phyloP scores from a whole-genome alignment of 37 sponge, comb jelly and placozoan genomes.

The Ianthella basta region DNA sequence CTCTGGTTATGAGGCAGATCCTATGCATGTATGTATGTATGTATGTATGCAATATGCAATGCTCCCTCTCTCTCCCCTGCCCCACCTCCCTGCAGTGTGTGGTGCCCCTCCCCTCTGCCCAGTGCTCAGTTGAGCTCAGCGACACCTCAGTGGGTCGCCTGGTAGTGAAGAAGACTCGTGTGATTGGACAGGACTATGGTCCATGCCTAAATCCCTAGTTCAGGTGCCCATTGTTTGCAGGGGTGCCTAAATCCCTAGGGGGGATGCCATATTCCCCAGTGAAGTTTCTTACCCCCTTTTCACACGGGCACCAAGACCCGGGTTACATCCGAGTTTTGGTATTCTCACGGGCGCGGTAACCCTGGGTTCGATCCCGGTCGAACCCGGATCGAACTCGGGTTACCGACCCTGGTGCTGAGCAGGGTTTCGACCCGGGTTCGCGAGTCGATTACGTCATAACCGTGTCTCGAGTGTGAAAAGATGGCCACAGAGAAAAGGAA shows the following conservation, averaged over 20 bases:
- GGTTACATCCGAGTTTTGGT: neutral
- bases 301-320: conserved; percentile 3
- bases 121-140: too few relatives aligned
- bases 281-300: neutral
- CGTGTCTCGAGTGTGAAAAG: neutral
- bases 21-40: neutral
- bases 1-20: conserved; percentile 24
- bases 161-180: too few relatives aligned
- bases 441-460: neutral
- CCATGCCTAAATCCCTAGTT: too few relatives aligned
- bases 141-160: too few relatives aligned
- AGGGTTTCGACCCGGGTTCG: neutral
- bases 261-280: too few relatives aligned
- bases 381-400: neutral
- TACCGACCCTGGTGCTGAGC: neutral
- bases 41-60: too few relatives aligned
- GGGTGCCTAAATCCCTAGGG: too few relatives aligned
- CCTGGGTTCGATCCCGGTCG: neutral
- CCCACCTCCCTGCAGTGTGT: too few relatives aligned
- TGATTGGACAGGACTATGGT: too few relatives aligned
- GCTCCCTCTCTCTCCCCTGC: too few relatives aligned
- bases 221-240: too few relatives aligned
- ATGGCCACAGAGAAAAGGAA: neutral
- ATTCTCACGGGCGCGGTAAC: neutral
- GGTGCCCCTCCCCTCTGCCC: too few relatives aligned